phyloP scores from a whole-genome alignment of 2,113 vertebrate genomes.

The Piaya cayana region DNA sequence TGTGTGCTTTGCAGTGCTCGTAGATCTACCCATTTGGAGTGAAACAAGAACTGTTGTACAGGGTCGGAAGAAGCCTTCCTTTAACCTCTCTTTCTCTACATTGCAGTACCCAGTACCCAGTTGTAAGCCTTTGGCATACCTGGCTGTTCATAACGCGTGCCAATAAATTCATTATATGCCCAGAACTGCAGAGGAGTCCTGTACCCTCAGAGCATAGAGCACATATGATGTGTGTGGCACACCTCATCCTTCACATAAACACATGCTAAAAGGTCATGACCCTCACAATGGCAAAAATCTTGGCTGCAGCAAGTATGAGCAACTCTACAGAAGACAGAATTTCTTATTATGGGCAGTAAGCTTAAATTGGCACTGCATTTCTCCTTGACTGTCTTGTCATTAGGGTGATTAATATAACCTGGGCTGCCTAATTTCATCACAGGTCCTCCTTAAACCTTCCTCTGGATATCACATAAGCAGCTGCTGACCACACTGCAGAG shows the following conservation, averaged over 20 bases:
- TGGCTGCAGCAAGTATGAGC: neutral
- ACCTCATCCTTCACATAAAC: accelerated
- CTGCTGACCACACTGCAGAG: neutral
- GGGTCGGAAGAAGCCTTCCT: neutral
- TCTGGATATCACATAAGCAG: neutral
- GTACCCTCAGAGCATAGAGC: neutral
- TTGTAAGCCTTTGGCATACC: neutral
- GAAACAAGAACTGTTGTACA: neutral
- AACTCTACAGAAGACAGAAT: neutral
- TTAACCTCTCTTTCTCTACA: neutral
- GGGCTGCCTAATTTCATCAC: neutral
- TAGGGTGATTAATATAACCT: neutral
- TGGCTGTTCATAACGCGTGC: neutral
- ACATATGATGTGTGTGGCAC: neutral
- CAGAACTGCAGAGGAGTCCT: accelerated
- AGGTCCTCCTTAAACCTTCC: neutral
- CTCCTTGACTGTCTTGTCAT: neutral
- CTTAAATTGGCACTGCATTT: neutral
- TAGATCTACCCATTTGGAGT: neutral
- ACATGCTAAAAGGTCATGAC: neutral
- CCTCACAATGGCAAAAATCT: neutral
- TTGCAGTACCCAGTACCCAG: neutral
- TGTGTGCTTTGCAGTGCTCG: neutral
- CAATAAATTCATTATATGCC: neutral
- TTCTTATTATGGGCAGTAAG: neutral